These are phyloP conservation scores for Ametastegia equiseti DNA, from an alignment of 2,888 invertebrate species.

Conservation along the genomic window DNA sequence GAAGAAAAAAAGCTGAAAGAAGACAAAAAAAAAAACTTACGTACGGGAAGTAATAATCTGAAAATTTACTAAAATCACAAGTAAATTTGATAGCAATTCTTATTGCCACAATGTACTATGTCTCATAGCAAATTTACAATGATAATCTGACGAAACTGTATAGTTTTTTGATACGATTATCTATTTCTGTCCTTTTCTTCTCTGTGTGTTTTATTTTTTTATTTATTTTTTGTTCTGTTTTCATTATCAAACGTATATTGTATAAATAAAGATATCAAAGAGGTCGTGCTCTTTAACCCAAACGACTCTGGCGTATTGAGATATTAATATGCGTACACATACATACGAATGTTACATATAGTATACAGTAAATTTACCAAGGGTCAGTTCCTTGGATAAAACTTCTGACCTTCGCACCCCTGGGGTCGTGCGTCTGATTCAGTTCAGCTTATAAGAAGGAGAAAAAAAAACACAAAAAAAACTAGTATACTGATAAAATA, in stretches of 20 bases:
- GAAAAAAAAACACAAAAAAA: constrained; percentile 42
- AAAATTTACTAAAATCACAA: constrained; percentile 18
- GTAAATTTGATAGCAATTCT: neutral
- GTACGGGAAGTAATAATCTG: constrained; percentile 12
- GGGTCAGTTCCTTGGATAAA: constrained; percentile 63
- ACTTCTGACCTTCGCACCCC: constrained; percentile 57
- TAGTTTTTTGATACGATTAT: too few species aligned
- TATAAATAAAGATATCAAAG: constrained; percentile 35
- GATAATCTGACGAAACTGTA: constrained; percentile 7
- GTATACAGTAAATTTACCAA: constrained; percentile 59
- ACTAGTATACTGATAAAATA: neutral
- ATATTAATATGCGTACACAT: constrained; percentile 10
- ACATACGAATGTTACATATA: constrained; percentile 52
- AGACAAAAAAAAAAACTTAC: neutral
- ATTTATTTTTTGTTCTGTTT: too few species aligned
- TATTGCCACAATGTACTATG: constrained; percentile 35
- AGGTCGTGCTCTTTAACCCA: constrained; percentile 2
- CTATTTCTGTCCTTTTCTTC: constrained; percentile 27
- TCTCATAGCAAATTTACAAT: constrained; percentile 31
- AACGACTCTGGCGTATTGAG: neutral
- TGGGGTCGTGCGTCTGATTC: constrained; percentile 57
- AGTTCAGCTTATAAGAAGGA: constrained; percentile 53
- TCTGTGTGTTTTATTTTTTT: neutral
- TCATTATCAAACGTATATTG: constrained; percentile 38
- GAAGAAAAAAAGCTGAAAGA: neutral